Conservation (phyloP, 2,113 vertebrate species). For the Muntiacus muntjak region DNA sequence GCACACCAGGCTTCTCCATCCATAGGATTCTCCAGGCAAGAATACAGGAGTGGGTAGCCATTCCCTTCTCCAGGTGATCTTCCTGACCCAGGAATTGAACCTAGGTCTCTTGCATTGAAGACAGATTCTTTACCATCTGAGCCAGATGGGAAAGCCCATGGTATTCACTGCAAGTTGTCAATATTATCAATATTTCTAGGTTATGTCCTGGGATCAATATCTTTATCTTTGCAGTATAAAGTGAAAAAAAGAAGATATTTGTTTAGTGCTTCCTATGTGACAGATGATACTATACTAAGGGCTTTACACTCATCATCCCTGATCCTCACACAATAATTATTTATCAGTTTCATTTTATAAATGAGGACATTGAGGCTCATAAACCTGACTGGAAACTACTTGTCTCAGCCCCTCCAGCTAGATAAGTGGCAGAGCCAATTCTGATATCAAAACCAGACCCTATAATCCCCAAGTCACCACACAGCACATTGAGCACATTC, state of each 20-base stretch:
- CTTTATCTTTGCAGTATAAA: not conserved
- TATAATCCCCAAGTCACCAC: not conserved
- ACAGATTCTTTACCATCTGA: not conserved
- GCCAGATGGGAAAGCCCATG: not conserved
- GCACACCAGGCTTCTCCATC: not conserved
- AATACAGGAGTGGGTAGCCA: not conserved
- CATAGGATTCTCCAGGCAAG: not conserved
- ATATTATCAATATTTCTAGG: not conserved
- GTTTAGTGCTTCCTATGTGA: not conserved
- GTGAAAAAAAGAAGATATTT: not conserved
- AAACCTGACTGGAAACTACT: not conserved
- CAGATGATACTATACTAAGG: not conserved
- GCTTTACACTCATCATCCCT: not conserved
- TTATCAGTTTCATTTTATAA: not conserved
- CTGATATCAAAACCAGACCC: not conserved
- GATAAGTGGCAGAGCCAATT: not conserved
- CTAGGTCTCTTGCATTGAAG: not conserved
- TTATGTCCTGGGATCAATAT: not conserved
- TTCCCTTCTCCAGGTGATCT: not conserved
- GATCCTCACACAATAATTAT: not conserved
- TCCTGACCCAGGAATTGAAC: not conserved
- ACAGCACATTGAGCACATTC: not conserved
- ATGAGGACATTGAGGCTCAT: not conserved
- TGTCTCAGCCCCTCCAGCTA: not conserved
- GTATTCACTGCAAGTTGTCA: not conserved